Conservation (phyloP, 2,888 invertebrate species). For the Apodemia hepburni region DNA sequence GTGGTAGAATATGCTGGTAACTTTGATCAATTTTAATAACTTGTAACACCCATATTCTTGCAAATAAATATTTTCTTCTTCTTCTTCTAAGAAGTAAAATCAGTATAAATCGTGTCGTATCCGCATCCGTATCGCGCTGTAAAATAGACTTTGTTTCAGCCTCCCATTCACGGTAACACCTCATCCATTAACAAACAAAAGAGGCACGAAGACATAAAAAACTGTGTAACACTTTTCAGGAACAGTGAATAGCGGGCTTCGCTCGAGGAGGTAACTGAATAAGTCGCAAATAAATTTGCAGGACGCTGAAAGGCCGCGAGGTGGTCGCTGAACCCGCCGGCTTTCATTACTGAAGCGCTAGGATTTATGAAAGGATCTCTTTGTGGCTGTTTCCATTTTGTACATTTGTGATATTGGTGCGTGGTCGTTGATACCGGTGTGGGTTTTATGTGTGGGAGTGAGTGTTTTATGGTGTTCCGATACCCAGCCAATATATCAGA, state of each 20-base stretch:
- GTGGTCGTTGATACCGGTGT: neutral
- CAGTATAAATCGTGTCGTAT: neutral
- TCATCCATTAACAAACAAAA: slow-evolving; percentile 34
- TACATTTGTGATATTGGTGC: slow-evolving; percentile 5
- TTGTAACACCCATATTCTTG: too few species aligned
- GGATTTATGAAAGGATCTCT: slow-evolving; percentile 4
- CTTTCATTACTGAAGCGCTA: slow-evolving; percentile 28
- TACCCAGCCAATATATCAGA: too few species aligned
- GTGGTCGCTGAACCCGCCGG: slow-evolving; percentile 29
- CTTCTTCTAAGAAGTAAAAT: too few species aligned
- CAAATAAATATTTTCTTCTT: too few species aligned
- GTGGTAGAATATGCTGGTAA: too few species aligned
- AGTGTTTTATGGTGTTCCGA: too few species aligned
- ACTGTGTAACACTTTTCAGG: slow-evolving; percentile 33
- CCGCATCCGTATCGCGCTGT: slow-evolving; percentile 5
- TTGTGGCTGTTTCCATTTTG: neutral
- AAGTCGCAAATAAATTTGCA: slow-evolving; percentile 36
- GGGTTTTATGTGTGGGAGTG: neutral
- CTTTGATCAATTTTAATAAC: too few species aligned
- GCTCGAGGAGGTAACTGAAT: slow-evolving; percentile 32
- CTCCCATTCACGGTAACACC: slow-evolving; percentile 24
- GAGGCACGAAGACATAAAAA: slow-evolving; percentile 28
- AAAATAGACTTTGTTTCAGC: neutral
- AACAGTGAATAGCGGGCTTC: slow-evolving; percentile 30
- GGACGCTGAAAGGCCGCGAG: slow-evolving; percentile 26